phyloP scores from a whole-genome alignment of 1,140 invertebrate genomes.

The Cherax destructor region DNA sequence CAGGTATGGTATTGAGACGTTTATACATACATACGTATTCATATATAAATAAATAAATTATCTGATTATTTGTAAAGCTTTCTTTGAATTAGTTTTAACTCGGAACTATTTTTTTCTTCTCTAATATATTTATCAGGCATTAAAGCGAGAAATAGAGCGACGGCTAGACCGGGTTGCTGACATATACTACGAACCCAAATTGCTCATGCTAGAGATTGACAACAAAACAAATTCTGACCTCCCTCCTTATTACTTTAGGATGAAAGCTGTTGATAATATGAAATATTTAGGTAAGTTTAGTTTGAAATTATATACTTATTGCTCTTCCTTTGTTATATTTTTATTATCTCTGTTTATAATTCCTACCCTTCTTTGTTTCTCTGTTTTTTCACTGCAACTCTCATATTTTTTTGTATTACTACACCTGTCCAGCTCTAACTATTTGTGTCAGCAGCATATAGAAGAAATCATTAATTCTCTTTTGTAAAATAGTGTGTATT shows the following conservation, averaged over 20 bases:
- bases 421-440: no score
- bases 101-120: not conserved
- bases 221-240: constrained; percentile 24
- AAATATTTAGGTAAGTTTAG: constrained; percentile 55
- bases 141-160: constrained; percentile 44
- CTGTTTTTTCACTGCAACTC: no score
- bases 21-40: no score
- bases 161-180: constrained; percentile 49
- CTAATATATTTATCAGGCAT: constrained; percentile 17
- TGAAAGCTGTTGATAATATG: constrained; percentile 62
- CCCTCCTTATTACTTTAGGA: constrained; percentile 51
- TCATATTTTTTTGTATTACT: no score
- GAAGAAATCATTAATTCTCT: no score
- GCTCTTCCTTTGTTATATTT: no score
- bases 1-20: no score
- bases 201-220: constrained; percentile 35
- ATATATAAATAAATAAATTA: no score
- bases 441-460: no score
- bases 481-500: no score
- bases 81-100: not conserved
- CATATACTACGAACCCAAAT: constrained; percentile 57
- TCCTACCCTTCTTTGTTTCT: no score
- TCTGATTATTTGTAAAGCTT: not conserved
- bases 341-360: no score
- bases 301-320: not conserved